Evolutionary conservation across 2,113 vertebrate species (phyloP).

Genomic region (human (Homo sapiens)): DNA sequence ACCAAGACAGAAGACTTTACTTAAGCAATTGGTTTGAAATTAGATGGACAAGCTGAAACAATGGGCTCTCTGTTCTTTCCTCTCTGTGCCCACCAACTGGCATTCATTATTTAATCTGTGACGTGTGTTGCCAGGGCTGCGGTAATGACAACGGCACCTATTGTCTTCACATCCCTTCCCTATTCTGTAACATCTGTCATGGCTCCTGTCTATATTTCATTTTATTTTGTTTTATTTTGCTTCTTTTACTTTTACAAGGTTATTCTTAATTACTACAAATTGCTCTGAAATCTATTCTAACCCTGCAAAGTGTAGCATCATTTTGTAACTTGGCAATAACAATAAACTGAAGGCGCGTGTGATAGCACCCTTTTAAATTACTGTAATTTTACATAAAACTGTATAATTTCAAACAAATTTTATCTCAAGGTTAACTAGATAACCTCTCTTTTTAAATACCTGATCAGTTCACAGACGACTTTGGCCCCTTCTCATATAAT

Average conservation of each 20-base stretch:
- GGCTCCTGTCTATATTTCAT: background rate
- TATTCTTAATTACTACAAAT: background rate
- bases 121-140: background rate
- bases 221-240: background rate
- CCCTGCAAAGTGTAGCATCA: background rate
- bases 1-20: slow-evolving; percentile 45
- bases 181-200: background rate
- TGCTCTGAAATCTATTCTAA: background rate
- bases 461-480: background rate
- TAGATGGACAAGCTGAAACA: background rate
- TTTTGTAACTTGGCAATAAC: background rate
- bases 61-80: background rate
- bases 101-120: slow-evolving; percentile 38
- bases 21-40: slow-evolving; percentile 54
- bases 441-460: background rate
- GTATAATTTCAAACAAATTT: background rate
- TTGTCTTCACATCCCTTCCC: background rate
- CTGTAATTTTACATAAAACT: background rate
- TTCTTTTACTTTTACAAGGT: slow-evolving; percentile 1
- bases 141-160: background rate
- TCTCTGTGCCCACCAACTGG: background rate
- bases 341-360: background rate
- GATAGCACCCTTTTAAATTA: background rate
- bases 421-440: background rate
- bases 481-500: background rate